phyloP scores from a whole-genome alignment of 2,113 vertebrate species.

The Ptyas mucosa region DNA sequence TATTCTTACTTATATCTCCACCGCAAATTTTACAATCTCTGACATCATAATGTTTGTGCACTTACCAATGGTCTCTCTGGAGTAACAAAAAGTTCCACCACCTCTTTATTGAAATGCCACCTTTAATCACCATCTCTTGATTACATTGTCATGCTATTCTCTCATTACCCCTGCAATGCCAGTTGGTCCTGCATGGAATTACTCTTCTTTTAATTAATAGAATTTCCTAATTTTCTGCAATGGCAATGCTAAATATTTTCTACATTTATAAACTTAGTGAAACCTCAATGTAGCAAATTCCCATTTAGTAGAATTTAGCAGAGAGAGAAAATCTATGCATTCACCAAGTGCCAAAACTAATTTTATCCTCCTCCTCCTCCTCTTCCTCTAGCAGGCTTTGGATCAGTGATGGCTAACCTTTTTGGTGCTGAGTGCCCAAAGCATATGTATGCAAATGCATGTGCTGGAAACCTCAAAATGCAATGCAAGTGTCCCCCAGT shows the following conservation, averaged over 20 bases:
- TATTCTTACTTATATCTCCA: neutral
- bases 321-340: neutral
- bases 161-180: neutral
- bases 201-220: neutral
- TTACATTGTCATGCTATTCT: neutral
- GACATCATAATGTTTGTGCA: fast-evolving
- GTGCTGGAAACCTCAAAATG: too few relatives aligned
- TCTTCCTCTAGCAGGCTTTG: neutral
- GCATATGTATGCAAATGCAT: too few relatives aligned
- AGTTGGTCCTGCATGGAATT: neutral
- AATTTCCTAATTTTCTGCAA: neutral
- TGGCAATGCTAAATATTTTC: neutral
- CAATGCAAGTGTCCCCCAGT: too few relatives aligned
- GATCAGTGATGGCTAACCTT: neutral
- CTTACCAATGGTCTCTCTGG: neutral
- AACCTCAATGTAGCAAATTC: neutral
- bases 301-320: neutral
- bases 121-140: neutral
- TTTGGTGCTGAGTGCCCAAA: too few relatives aligned
- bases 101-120: neutral
- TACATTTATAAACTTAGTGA: neutral
- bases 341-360: neutral
- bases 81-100: neutral
- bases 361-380: neutral
- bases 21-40: neutral